phyloP scores from a whole-genome alignment of 1,140 invertebrate species.

The Sesamia nonagrioides region DNA sequence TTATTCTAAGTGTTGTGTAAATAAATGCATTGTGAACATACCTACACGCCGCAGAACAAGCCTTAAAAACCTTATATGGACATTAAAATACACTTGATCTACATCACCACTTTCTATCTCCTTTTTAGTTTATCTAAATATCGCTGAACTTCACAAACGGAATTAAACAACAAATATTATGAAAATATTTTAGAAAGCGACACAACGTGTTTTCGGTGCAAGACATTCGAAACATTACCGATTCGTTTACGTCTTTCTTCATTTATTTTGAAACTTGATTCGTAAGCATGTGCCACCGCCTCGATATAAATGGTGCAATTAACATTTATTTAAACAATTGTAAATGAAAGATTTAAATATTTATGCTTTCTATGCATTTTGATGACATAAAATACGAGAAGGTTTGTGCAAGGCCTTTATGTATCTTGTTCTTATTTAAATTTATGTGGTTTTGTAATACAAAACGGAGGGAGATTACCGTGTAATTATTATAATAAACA shows the following conservation, averaged over 20 bases:
- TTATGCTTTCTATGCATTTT: constrained; percentile 50
- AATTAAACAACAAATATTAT: background rate
- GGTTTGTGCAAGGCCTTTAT: constrained; percentile 18
- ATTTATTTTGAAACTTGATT: constrained; percentile 24
- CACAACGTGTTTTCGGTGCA: constrained; percentile 7
- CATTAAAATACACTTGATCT: background rate
- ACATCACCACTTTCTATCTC: constrained; percentile 25
- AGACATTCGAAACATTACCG: constrained; percentile 13
- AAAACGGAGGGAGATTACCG: constrained; percentile 18
- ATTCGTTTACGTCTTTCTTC: constrained; percentile 31
- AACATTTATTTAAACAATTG: constrained; percentile 44
- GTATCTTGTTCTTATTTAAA: constrained; percentile 24
- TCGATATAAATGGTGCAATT: constrained; percentile 1
- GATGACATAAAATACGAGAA: constrained; percentile 30
- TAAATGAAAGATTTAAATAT: constrained; percentile 38
- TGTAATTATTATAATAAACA: too few relatives aligned
- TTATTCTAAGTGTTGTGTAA: too few relatives aligned
- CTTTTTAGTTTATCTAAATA: constrained; percentile 24
- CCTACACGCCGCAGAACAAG: too few relatives aligned
- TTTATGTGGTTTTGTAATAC: constrained; percentile 26
- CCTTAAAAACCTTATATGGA: background rate
- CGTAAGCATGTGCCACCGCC: background rate
- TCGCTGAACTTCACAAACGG: background rate
- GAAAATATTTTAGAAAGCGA: constrained; percentile 13
- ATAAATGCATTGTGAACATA: background rate